Conservation (phyloP, 2,113 vertebrate genomes). For the Menura novaehollandiae region DNA sequence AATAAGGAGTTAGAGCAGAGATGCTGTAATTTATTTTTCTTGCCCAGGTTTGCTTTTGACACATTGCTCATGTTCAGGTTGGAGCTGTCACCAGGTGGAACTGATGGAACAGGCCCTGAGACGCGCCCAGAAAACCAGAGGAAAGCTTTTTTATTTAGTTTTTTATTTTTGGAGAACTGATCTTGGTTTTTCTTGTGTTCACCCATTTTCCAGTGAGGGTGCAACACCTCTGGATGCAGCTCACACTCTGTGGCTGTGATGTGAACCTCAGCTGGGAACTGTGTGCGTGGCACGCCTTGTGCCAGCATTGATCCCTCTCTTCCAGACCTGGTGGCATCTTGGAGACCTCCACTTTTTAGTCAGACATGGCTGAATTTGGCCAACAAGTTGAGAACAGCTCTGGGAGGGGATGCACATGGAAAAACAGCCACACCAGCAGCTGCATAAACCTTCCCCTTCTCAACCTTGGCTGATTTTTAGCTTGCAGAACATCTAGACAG, state of each 20-base stretch:
- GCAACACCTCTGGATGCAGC: background rate
- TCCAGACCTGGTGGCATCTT: background rate
- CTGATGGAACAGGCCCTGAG: background rate
- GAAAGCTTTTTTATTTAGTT: background rate
- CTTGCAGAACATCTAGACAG: background rate
- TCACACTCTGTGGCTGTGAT: rapidly evolving
- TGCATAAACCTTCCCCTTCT: background rate
- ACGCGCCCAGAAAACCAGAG: background rate
- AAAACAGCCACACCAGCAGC: background rate
- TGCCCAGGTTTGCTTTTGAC: background rate
- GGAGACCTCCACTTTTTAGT: background rate
- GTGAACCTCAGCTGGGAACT: background rate
- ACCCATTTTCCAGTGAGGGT: rapidly evolving
- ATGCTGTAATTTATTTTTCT: background rate
- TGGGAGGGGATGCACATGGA: background rate
- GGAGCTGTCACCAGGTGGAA: background rate
- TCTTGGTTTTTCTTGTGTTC: background rate
- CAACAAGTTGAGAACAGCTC: rapidly evolving
- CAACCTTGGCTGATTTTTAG: background rate
- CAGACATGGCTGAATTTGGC: background rate
- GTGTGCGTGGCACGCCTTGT: background rate
- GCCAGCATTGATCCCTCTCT: background rate
- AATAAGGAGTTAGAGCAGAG: background rate
- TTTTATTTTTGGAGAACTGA: background rate
- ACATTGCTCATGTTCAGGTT: rapidly evolving